Base-by-base conservation (phyloP, 92 coral and sea anemone genomes). In the Nematostella vectensis region DNA sequence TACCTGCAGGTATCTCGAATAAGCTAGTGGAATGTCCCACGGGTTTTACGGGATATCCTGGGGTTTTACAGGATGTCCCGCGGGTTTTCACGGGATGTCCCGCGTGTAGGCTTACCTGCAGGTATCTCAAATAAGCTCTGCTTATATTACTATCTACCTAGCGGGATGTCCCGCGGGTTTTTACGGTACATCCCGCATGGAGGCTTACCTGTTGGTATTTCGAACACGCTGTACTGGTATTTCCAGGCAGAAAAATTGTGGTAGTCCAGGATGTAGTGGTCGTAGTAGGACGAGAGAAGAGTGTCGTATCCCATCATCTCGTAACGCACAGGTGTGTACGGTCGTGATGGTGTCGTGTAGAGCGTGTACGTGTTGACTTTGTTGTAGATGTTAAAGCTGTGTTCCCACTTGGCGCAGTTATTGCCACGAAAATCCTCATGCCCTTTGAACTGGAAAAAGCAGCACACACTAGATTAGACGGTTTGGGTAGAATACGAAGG, bases 271-370 rank as follows among this genome's bases (percentile, higher is more conserved):
- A 93, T 77, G 28, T 93, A 93, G 51, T 93, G 99, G 36, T 93
- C 99, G 54, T 93, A 93, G 59, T 93, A 87, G 2, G 99, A 93
- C 16, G 99, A 82, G 13, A 93, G 69, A n/a, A 93, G 60, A 11
- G 96, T 87, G 47, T 93, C 99, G 36, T 93, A 93, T 0, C 99
- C 99, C 81, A 93, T 82, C 99, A 93, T 86, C 81, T 93, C 99
- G 51, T 93, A 93, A 17, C 96, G 91, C 15, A 93, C 59, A 31
- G 99, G 99, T 52, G 27, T 68, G 29, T 62, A 55, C 4, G 89
- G 86, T 6, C 58, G 73, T 2, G 74, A 53, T 51, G 63, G 78
- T 27, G 91, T 76, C 10, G 95, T 86, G 75, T 81, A 83, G 21
- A 89, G 58, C 30, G 82, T 85, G 62, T 89, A 89, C 9, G 97